phyloP scores from a whole-genome alignment of 2,888 invertebrate species.

The Auanema freiburgensis region DNA sequence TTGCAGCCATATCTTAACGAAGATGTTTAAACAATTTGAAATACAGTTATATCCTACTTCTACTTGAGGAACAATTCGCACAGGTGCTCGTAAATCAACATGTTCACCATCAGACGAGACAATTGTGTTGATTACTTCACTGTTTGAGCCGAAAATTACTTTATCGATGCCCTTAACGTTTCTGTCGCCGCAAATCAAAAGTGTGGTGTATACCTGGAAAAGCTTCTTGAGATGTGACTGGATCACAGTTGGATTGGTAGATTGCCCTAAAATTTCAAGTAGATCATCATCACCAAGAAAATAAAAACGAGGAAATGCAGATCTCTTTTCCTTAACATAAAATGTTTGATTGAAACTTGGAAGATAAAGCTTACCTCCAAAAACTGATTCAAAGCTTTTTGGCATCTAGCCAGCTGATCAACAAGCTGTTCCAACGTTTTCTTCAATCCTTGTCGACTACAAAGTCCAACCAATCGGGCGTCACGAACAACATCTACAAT shows the following conservation, averaged over 20 bases:
- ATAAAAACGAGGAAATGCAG: constrained; percentile 89
- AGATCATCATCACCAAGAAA: constrained; percentile 97
- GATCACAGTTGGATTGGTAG: constrained; percentile 83
- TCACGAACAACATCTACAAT: constrained; percentile 80
- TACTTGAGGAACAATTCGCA: constrained; percentile 77
- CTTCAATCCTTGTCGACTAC: constrained; percentile 75
- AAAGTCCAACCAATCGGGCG: constrained; percentile 76
- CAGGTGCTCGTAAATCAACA: constrained; percentile 72
- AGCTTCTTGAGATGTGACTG: constrained; percentile 90
- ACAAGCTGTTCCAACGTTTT: constrained; percentile 79
- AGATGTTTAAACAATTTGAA: neutral
- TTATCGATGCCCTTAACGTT: constrained; percentile 77
- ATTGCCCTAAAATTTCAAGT: constrained; percentile 89
- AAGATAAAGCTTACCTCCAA: constrained; percentile 76
- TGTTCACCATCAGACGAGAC: constrained; percentile 74
- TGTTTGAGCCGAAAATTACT: constrained; percentile 74
- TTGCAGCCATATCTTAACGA: constrained; percentile 73
- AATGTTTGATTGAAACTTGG: neutral
- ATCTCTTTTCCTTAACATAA: constrained; percentile 80
- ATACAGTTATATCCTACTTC: constrained; percentile 71
- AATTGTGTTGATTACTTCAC: constrained; percentile 74
- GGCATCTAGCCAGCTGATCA: constrained; percentile 86
- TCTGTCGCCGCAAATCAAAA: constrained; percentile 70
- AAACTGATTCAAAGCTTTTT: constrained; percentile 89
- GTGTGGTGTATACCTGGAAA: constrained; percentile 74